Conservation (phyloP, 92 coral and sea anemone species). For the Umimayanthus chanpuru region DNA sequence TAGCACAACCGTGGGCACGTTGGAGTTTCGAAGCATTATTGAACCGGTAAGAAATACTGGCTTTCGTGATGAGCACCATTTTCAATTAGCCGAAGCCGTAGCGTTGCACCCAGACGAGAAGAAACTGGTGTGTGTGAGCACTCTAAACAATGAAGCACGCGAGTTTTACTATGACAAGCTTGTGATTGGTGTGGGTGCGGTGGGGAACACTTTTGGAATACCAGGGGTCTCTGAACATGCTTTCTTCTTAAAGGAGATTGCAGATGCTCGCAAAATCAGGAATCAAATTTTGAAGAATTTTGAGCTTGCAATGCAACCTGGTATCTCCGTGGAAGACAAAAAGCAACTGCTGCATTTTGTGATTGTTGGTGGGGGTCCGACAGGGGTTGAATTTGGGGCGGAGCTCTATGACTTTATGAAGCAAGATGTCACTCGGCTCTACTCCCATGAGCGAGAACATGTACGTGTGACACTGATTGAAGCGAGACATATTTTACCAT, state of each 20-base stretch:
- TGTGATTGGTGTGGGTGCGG: conserved; percentile 94
- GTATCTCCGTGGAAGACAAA: conserved; percentile 75
- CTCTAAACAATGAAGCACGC: conserved; percentile 72
- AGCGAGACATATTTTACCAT: conserved; percentile 95
- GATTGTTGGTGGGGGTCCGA: conserved; percentile 98
- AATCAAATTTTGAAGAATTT: conserved; percentile 94
- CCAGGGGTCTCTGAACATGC: conserved; percentile 94
- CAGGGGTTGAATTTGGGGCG: conserved; percentile 99
- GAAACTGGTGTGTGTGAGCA: conserved; percentile 72
- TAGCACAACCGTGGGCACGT: conserved; percentile 96
- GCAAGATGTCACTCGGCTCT: conserved; percentile 89
- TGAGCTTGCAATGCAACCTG: conserved; percentile 96
- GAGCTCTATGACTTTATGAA: conserved; percentile 95
- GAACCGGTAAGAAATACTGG: conserved; percentile 95
- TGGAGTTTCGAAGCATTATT: conserved; percentile 96
- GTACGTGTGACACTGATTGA: conserved; percentile 92
- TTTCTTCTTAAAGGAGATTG: conserved; percentile 88
- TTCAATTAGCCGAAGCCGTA: conserved; percentile 91
- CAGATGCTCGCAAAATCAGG: conserved; percentile 97
- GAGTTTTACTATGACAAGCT: conserved; percentile 86
- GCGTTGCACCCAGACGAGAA: conserved; percentile 64
- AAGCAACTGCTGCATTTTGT: conserved; percentile 83
- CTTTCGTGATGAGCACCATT: conserved; percentile 97
- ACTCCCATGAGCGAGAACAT: conserved; percentile 80
- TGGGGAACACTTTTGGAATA: conserved; percentile 93